These are phyloP conservation scores for Mesaphorura yosii DNA, from an alignment of 1,140 invertebrate genomes.

Conservation along the genomic window DNA sequence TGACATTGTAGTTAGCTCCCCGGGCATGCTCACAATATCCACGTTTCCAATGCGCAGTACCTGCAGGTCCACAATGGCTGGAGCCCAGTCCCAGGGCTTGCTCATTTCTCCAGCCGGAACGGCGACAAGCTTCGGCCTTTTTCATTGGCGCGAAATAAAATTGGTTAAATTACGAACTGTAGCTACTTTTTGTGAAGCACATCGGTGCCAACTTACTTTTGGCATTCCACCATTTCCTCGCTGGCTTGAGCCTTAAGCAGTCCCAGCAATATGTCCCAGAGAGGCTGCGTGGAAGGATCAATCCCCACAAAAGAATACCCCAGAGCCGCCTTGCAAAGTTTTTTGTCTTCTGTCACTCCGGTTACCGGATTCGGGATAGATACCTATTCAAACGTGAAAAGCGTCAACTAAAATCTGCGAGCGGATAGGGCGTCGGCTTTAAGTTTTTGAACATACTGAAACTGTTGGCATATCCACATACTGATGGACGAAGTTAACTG, in stretches of 20 bases:
- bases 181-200: not conserved
- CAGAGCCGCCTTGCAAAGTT: not conserved
- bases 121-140: constrained; percentile 8
- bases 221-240: not conserved
- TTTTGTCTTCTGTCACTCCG: not conserved
- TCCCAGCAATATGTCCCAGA: not conserved
- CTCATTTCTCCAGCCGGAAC: constrained; percentile 7
- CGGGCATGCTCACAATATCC: constrained; percentile 7
- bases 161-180: not conserved
- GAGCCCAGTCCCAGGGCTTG: constrained; percentile 8
- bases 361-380: not conserved
- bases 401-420: too few species aligned
- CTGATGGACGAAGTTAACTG: not conserved
- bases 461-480: constrained; percentile 8
- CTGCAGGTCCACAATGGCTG: constrained; percentile 6
- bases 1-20: constrained; percentile 19
- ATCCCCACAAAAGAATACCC: constrained; percentile 12
- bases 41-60: constrained; percentile 6
- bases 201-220: not conserved
- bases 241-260: not conserved
- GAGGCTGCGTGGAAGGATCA: not conserved
- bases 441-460: constrained; percentile 1
- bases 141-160: not conserved
- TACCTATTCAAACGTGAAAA: not conserved
- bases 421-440: not conserved